Evolutionary conservation across 2,888 invertebrate genomes (phyloP), one percentile per base, ranked within the genome.

Genomic region (Aleiodes leptofemur): DNA sequence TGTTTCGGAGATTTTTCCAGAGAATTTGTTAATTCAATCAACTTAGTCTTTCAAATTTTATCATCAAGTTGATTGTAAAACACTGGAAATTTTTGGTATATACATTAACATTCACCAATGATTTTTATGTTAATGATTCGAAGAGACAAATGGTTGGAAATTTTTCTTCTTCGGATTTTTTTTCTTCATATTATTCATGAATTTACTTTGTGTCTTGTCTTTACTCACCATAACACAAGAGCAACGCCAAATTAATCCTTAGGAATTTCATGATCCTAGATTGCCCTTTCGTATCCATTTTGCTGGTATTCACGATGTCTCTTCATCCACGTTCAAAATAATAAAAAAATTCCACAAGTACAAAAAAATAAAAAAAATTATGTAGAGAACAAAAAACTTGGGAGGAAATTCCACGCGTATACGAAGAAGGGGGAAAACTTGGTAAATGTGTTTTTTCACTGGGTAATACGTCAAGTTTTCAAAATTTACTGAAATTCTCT

Each of bases 201-300:
- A 4, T 4, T 14, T 31, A n/a, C 16, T n/a, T 16, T 57, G 13
- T 11, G 11, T 3, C 13, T 29, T 16, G 11, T 0, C 48, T 64
- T 72, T 72, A 81, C 81, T 81, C 80, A 81, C 81, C 81, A 73
- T 68, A 72, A 68, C 76, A 78, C 76, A 78, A 76, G 66, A 80
- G 69, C 14, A 78, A 70, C 31, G 77, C 64, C 56, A 76, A 64
- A 57, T 72, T 76, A 71, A 76, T 78, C 76, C 77, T 74, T 61
- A 77, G 64, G 61, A 74, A 72, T 78, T 74, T 77, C 74, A 78
- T 81, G 76, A 80, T 78, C 75, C 78, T 57, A 77, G 73, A 73
- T 76, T 76, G 74, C 74, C 73, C 72, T 78, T 71, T 70, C 71
- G 74, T 81, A 81, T 81, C 81, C 81, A 81, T 81, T 77, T 78